Evolutionary conservation across 1,140 invertebrate genomes (phyloP).

Genomic region (Zaprionus inermis): DNA sequence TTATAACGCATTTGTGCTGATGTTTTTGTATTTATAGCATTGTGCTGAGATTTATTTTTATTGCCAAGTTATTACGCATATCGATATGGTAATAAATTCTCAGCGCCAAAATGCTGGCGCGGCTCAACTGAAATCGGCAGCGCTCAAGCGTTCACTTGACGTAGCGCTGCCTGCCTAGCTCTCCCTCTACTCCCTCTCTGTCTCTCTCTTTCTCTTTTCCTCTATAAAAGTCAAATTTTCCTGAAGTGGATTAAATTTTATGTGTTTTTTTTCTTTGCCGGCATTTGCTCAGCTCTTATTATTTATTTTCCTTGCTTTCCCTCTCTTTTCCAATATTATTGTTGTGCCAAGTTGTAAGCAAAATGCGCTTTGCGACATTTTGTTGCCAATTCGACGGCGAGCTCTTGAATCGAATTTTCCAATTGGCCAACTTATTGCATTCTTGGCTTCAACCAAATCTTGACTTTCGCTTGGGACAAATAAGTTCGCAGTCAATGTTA

Average conservation of each 20-base stretch:
- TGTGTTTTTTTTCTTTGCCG: conserved; percentile 55
- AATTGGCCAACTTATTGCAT: conserved; percentile 65
- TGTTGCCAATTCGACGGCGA: conserved; percentile 66
- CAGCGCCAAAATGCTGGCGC: conserved; percentile 37
- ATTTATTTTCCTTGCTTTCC: conserved; percentile 33
- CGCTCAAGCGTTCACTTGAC: conserved; percentile 32
- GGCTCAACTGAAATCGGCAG: conserved; percentile 48
- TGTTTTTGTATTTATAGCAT: conserved; percentile 80
- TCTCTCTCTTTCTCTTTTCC: not conserved
- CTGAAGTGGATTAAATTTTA: conserved; percentile 76
- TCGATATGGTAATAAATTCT: conserved; percentile 82
- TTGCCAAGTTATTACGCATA: conserved; percentile 83
- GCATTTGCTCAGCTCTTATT: conserved; percentile 53
- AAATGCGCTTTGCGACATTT: conserved; percentile 64
- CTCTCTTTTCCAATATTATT: conserved; percentile 32
- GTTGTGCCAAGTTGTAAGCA: conserved; percentile 46
- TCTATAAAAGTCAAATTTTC: conserved; percentile 30
- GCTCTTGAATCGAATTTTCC: conserved; percentile 43
- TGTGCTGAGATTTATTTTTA: conserved; percentile 80
- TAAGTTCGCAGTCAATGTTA: conserved; percentile 16
- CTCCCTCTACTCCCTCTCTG: not conserved
- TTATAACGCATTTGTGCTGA: conserved; percentile 82
- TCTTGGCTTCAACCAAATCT: conserved; percentile 24
- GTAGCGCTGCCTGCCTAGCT: not conserved
- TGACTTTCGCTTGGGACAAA: conserved; percentile 30